Evolutionary conservation across 2,888 invertebrate genomes (phyloP), one percentile per base, ranked within the genome.

Genomic region (Barypeithes pellucidus): DNA sequence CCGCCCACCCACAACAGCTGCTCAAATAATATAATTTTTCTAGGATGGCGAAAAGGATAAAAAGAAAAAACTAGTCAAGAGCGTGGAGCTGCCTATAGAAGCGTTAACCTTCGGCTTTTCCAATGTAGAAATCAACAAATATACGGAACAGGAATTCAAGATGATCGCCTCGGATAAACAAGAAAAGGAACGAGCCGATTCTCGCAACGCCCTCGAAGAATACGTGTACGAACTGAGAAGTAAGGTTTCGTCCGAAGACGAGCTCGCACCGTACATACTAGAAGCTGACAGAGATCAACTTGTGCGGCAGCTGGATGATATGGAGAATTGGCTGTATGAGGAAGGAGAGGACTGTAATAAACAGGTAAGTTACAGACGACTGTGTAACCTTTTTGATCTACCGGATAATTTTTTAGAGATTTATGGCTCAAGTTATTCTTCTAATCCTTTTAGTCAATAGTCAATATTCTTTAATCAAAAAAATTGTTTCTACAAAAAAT

Each of bases 251-350:
- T 63, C 93, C 71, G 94, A 94, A 20, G 93, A 92, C 75, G 89
- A 93, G 41, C 88, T 95, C 63, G 67, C 92, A 76, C 89, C 91
- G 4, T 98, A 92, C 84, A 91, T 96, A 20, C 88, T 91, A 0
- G 94, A 94, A 67, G 86, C 88, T 11, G 95, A 94, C 77, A 90
- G 93, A 76, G 86, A 87, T 66, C 80, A 86, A 0, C 88, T 95
- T 72, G 90, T 91, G 36, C 84, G 87, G 72, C 89, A 91, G 77
- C 89, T 99, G 39, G 95, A 94, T 81, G 90, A 93, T 18, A 93
- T 97, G 80, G 99, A 99, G 86, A 93, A 94, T 84, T 99, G 99
- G 99, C 88, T 99, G 16, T 99, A 99, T 82, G 98, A 98, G 81
- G 95, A 95, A 72, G 99, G 99, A 3, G 98, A 98, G 85, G 95